phyloP scores from a whole-genome alignment of 2,797 vertebrate genomes.

The Megalops cyprinoides region DNA sequence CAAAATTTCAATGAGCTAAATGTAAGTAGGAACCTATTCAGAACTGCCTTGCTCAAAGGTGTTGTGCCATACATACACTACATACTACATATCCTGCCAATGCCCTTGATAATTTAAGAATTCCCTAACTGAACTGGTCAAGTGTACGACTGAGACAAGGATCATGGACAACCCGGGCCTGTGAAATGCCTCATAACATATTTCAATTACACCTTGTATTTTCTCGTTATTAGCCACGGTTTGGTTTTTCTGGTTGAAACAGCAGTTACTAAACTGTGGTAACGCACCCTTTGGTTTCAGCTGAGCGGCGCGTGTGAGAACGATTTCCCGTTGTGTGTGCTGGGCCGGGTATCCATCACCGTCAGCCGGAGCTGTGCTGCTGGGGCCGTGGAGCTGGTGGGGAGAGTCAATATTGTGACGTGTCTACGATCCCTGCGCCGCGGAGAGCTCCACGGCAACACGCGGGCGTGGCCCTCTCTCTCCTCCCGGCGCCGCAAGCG shows the following conservation, averaged over 20 bases:
- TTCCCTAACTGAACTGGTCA: too few species aligned
- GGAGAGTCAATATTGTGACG: constrained; percentile 32
- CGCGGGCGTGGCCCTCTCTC: background rate
- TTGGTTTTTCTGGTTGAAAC: too few species aligned
- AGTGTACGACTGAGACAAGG: background rate
- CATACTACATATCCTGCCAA: too few species aligned
- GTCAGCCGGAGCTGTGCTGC: constrained; percentile 10
- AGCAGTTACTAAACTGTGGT: too few species aligned
- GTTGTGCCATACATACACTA: too few species aligned
- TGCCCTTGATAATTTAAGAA: too few species aligned
- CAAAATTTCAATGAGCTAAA: too few species aligned
- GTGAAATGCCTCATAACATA: background rate
- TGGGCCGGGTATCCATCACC: background rate
- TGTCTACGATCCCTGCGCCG: background rate
- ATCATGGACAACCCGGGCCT: background rate
- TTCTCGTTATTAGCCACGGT: too few species aligned
- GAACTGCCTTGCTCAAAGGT: too few species aligned
- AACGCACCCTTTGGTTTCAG: background rate
- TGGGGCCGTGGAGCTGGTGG: background rate
- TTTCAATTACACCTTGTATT: background rate
- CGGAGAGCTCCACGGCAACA: constrained; percentile 4
- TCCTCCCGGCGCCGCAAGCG: constrained; percentile 9
- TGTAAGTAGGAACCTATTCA: too few species aligned
- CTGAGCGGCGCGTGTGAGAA: background rate
- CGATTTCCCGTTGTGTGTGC: background rate